Evolutionary conservation across 2,797 vertebrate species (phyloP).

Genomic region (Tokudaia tokunoshimensis): DNA sequence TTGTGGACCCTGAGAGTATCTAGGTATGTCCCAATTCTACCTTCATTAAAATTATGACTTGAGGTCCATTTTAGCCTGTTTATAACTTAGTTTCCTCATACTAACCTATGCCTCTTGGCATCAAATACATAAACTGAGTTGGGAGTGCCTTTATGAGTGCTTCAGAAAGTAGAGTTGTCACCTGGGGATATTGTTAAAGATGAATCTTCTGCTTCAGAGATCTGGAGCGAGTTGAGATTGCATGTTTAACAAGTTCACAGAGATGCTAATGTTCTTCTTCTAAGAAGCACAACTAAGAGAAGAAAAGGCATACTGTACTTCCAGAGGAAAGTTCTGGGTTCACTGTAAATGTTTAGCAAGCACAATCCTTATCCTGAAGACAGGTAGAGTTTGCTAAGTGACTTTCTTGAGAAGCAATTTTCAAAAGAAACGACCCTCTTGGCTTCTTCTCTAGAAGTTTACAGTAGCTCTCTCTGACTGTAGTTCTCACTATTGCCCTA

Average conservation of each 20-base stretch:
- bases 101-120: not conserved
- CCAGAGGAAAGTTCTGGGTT: not conserved
- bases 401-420: not conserved
- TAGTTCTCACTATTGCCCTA: not conserved
- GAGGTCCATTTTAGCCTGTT: not conserved
- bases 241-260: not conserved
- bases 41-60: not conserved
- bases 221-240: not conserved
- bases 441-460: not conserved
- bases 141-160: not conserved
- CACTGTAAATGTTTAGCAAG: not conserved
- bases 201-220: not conserved
- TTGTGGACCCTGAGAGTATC: not conserved
- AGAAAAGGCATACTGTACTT: not conserved
- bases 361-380: not conserved
- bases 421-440: not conserved
- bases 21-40: not conserved
- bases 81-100: not conserved
- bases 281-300: not conserved
- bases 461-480: not conserved
- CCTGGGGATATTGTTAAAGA: not conserved
- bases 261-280: not conserved
- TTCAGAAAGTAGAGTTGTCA: not conserved
- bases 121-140: not conserved
- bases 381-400: not conserved